Conservation (phyloP, 1,140 invertebrate genomes). For the Gryon sp. region DNA sequence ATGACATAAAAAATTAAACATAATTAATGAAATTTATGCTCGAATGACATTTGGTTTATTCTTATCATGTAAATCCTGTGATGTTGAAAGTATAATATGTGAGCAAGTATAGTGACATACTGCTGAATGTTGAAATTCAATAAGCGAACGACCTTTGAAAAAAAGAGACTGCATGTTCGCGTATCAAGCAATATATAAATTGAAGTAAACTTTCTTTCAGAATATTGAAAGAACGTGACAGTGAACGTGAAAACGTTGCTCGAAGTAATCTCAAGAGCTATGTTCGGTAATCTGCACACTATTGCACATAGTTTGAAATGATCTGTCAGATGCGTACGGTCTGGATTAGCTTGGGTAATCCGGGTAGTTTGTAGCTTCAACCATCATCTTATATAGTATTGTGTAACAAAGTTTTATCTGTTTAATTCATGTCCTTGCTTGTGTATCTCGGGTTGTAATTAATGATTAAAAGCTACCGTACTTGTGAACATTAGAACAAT, state of each 20-base stretch:
- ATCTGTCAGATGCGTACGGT: constrained; percentile 46
- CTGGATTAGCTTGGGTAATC: constrained; percentile 33
- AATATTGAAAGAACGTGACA: constrained; percentile 24
- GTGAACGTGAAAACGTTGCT: constrained; percentile 15
- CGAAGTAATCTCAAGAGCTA: constrained; percentile 10
- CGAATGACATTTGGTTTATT: no score
- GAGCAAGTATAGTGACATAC: no score
- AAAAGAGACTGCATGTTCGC: not conserved
- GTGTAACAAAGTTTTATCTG: constrained; percentile 52
- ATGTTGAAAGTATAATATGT: no score
- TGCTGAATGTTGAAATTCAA: no score
- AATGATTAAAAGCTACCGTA: constrained; percentile 46
- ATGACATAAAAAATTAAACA: no score
- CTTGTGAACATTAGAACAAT: no score
- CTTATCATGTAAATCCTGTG: no score
- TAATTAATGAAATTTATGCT: no score
- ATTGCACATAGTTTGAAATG: constrained; percentile 32
- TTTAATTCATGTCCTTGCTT: constrained; percentile 41
- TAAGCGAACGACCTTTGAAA: no score
- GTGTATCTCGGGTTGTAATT: no score
- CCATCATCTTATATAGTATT: constrained; percentile 36
- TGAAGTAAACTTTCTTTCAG: constrained; percentile 10
- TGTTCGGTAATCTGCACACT: constrained; percentile 20
- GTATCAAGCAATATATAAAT: constrained; percentile 14
- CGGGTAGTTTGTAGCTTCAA: constrained; percentile 51